phyloP scores from a whole-genome alignment of 1,140 invertebrate genomes.

The Branchinecta lynchi region DNA sequence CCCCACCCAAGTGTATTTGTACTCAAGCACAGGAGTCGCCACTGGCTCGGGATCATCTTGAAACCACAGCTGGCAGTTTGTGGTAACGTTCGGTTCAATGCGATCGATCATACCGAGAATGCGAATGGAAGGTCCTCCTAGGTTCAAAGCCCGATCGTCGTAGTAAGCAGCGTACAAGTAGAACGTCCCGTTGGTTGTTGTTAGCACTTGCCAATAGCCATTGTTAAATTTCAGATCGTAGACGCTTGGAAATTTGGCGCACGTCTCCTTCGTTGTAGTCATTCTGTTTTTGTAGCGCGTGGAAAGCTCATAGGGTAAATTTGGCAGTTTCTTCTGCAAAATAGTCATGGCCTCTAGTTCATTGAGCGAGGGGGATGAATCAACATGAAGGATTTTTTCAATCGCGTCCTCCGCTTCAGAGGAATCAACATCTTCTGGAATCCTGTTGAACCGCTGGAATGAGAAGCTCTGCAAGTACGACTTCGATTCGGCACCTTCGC shows the following conservation, averaged over 20 bases:
- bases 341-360: slow-evolving; percentile 15
- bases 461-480: too few relatives aligned
- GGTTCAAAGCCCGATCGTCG: slow-evolving; percentile 56
- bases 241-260: slow-evolving; percentile 62
- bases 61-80: slow-evolving; percentile 80
- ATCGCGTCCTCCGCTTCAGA: too few relatives aligned
- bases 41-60: slow-evolving; percentile 60
- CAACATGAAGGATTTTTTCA: slow-evolving; percentile 29
- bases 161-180: slow-evolving; percentile 78
- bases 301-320: slow-evolving; percentile 64
- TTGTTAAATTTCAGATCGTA: slow-evolving; percentile 82
- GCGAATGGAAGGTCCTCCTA: slow-evolving; percentile 59
- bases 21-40: slow-evolving; percentile 55
- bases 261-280: slow-evolving; percentile 53
- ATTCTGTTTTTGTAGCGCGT: slow-evolving; percentile 51
- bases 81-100: slow-evolving; percentile 62
- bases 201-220: slow-evolving; percentile 48
- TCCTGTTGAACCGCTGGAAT: too few relatives aligned
- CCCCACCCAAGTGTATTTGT: slow-evolving; percentile 84
- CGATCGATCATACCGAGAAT: slow-evolving; percentile 78
- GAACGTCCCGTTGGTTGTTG: slow-evolving; percentile 63
- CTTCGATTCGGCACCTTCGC: too few relatives aligned
- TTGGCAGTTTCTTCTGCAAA: slow-evolving; percentile 38
- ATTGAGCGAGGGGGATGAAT: not conserved
- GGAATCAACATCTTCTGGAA: too few relatives aligned